phyloP scores from a whole-genome alignment of 2,113 vertebrate species.

The Mesocricetus auratus region DNA sequence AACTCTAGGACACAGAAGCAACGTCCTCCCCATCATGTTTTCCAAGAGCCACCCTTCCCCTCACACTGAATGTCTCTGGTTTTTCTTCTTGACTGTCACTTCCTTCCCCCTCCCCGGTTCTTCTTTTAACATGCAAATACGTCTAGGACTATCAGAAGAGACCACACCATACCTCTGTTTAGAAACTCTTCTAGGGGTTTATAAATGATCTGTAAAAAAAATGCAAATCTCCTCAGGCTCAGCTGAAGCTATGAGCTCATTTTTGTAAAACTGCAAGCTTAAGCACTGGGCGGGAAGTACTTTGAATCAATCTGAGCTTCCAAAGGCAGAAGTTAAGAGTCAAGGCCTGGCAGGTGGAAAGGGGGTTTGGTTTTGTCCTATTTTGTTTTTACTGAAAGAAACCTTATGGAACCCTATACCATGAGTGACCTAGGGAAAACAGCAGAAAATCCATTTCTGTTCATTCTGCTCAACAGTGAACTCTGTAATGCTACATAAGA shows the following conservation, averaged over 20 bases:
- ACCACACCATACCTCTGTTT: constrained; percentile 29
- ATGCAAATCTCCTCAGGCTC: constrained; percentile 53
- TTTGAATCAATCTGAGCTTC: constrained; percentile 49
- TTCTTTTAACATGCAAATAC: constrained; percentile 65
- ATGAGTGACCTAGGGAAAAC: constrained; percentile 2
- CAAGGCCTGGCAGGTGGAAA: not conserved
- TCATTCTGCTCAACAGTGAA: not conserved
- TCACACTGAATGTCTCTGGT: not conserved
- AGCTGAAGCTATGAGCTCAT: constrained; percentile 56
- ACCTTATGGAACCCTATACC: not conserved
- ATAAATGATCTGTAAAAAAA: constrained; percentile 38
- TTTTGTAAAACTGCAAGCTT: constrained; percentile 44
- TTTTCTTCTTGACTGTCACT: not conserved
- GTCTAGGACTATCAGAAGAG: constrained; percentile 38
- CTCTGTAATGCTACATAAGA: not conserved
- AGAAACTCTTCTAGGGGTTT: constrained; percentile 53
- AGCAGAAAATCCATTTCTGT: not conserved
- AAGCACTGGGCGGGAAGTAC: constrained; percentile 21
- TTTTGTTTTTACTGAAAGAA: constrained; percentile 27
- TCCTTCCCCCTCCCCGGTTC: not conserved
- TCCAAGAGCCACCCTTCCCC: no score
- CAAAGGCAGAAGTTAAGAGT: constrained; percentile 46
- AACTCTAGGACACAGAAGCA: not conserved
- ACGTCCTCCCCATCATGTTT: not conserved
- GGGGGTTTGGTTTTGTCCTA: not conserved